A percentile compares a stretch with the other conserved stretches of the same genome.
phyloP scores from a whole-genome alignment of 2,888 invertebrate species.

The Dermolepida albohirtum region DNA sequence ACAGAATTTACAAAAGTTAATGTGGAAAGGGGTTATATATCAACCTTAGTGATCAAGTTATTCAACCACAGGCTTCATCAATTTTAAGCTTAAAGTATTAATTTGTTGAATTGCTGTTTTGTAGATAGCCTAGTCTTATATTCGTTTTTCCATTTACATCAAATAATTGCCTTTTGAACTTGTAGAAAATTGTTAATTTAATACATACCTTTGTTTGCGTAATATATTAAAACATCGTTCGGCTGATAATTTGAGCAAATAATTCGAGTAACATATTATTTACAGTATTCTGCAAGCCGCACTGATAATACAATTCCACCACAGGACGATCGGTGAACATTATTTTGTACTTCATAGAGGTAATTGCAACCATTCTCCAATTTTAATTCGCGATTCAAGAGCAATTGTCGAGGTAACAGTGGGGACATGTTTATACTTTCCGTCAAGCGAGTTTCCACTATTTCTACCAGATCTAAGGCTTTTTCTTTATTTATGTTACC shows the following conservation, averaged over 20 bases:
- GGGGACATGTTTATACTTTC: conserved; percentile 68
- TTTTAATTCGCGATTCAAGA: conserved; percentile 86
- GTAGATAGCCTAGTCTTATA: too few species aligned
- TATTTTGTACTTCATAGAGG: conserved; percentile 81
- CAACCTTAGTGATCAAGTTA: too few species aligned
- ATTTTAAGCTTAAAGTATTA: too few species aligned
- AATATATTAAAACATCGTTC: conserved; percentile 94
- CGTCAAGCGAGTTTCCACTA: conserved; percentile 71
- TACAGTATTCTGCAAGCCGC: conserved; percentile 79
- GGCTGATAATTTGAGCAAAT: conserved; percentile 85
- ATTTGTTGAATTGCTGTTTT: too few species aligned
- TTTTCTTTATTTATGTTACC: conserved; percentile 85
- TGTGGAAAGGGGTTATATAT: too few species aligned
- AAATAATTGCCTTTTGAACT: too few species aligned
- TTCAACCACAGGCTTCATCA: too few species aligned
- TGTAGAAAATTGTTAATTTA: too few species aligned
- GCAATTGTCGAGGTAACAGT: conserved; percentile 84
- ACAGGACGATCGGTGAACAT: conserved; percentile 90
- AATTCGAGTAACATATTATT: conserved; percentile 87
- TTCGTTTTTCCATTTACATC: too few species aligned
- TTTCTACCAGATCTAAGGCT: conserved; percentile 77
- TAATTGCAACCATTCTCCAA: conserved; percentile 84
- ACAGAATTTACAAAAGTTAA: too few species aligned
- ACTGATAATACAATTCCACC: conserved; percentile 89
- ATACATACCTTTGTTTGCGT: conserved; percentile 81